A percentile compares a stretch with the other conserved stretches of the same genome.
Evolutionary conservation across 2,113 vertebrate species (phyloP).

Genomic region (Eclectus roratus): DNA sequence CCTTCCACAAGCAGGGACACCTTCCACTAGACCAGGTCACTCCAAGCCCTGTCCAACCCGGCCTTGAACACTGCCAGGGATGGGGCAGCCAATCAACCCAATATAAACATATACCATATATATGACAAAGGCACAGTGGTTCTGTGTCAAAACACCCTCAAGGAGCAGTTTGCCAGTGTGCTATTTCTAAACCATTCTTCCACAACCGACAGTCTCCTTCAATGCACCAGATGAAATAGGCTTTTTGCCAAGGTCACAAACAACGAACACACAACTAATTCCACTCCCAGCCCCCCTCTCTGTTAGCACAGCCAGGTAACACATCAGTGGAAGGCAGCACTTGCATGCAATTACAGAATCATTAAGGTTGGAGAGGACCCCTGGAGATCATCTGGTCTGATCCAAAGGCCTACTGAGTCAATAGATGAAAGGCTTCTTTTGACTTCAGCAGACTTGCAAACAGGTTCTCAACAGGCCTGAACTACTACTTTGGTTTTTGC

Average conservation of each 20-base stretch:
- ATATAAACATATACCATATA: background rate
- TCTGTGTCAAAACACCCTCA: background rate
- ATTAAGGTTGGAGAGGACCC: background rate
- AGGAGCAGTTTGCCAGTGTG: background rate
- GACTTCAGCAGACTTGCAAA: background rate
- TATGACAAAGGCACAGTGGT: background rate
- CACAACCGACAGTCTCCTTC: background rate
- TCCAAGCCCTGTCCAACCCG: background rate
- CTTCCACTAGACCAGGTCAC: background rate
- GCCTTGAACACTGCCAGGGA: background rate
- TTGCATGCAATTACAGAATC: background rate
- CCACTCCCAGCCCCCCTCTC: background rate
- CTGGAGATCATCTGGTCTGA: background rate
- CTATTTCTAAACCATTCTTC: background rate
- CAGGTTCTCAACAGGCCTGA: background rate
- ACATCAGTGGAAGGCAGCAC: background rate
- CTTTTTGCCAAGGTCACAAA: background rate
- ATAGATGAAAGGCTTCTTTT: background rate
- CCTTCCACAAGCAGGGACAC: background rate
- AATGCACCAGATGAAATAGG: background rate
- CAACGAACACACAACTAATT: accelerated
- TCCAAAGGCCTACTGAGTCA: background rate
- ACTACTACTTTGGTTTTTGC: background rate
- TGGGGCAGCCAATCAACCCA: background rate
- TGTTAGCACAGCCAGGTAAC: background rate